Percentiles rank a stretch among this genome's conserved stretches.
Evolutionary conservation across 2,113 vertebrate species (phyloP).

Genomic region (Edolisoma coerulescens): DNA sequence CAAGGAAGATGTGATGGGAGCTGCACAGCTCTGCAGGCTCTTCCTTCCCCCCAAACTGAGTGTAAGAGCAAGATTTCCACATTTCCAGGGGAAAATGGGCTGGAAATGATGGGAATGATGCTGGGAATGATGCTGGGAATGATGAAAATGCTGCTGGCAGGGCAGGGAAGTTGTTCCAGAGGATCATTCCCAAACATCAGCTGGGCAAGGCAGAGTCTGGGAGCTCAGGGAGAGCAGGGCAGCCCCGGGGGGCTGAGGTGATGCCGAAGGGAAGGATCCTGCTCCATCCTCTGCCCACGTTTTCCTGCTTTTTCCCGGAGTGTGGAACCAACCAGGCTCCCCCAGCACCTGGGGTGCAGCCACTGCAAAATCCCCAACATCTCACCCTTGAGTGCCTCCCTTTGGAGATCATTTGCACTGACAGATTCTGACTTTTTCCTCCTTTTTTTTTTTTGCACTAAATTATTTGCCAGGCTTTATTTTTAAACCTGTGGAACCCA

Average conservation of each 20-base stretch:
- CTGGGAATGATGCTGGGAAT: background rate
- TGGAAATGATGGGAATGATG: background rate
- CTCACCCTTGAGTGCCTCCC: background rate
- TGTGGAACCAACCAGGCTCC: fast-evolving
- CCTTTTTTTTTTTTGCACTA: background rate
- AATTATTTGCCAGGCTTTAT: background rate
- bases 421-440: background rate
- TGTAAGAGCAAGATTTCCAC: background rate
- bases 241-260: background rate
- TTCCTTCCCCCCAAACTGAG: background rate
- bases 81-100: background rate
- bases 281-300: fast-evolving
- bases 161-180: background rate
- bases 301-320: background rate
- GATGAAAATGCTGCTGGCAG: background rate
- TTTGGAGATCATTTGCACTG: background rate
- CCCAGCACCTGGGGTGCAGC: background rate
- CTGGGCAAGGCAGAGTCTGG: fast-evolving
- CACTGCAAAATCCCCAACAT: background rate
- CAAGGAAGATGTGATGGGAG: background rate
- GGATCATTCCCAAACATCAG: background rate
- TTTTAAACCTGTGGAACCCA: background rate
- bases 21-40: background rate
- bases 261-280: background rate
- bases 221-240: background rate